Base-by-base conservation (phyloP, 2,888 invertebrate genomes). In the Drosophila macrothrix region DNA sequence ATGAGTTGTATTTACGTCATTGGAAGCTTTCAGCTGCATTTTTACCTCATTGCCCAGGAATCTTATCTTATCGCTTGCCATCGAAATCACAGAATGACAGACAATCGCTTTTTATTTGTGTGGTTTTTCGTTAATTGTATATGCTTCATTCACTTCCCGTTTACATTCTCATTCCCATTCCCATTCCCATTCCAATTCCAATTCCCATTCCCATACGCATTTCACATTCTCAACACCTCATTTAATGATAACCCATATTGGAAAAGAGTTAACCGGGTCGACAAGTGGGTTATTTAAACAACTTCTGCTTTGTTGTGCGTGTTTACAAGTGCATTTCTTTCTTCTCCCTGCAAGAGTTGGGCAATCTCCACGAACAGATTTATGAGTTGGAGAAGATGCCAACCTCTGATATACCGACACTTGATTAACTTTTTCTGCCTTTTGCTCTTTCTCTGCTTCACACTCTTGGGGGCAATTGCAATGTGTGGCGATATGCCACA, bases 221-320 rank as follows among this genome's bases (percentile, higher is more conserved):
- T 54, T 62, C 46, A 49, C 71, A 75, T 66, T 65, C 54, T 67
- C 64, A 76, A 76, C 80, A 76, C 82, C 70, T 79, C 64, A 73
- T 74, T 77, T 73, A 67, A 76, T 80, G 86, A 90, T 87, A 88
- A 87, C 88, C 86, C 78, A 85, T 67, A 76, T 71, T 74, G 73
- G 56, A 70, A 76, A 70, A 71, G 65, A 56, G 70, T 80, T 76
- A 67, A 80, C 67, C 59, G 69, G 71, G 58, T 52, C 55, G 43
- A 33, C 53, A 89, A 78, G 68, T 87, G 72, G 90, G 88, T 87
- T 85, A 88, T 58, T 73, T 78, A 79, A 88, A 90, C 84, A 87
- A 83, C 59, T 55, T 52, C 4, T 64, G 61, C 29, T 25, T 74
- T 68, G 35, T 49, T 64, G 65, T 59, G 53, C 29, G 46, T 78